phyloP scores from a whole-genome alignment of 2,888 invertebrate genomes.

The Folsomia manolachei region DNA sequence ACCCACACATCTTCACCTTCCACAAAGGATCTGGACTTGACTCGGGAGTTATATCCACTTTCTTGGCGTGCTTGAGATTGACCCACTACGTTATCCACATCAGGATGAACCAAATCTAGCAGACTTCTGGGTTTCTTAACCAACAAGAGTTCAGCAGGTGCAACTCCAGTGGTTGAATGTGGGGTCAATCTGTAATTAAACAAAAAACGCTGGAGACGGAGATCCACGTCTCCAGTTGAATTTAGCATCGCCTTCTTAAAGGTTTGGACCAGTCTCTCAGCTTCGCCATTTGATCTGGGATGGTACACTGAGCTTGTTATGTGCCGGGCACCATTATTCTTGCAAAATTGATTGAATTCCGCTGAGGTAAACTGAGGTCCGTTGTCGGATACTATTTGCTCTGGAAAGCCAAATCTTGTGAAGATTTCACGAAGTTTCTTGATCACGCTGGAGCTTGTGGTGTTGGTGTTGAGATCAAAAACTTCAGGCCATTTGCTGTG shows the following conservation, averaged over 20 bases:
- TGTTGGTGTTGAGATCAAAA: constrained; percentile 12
- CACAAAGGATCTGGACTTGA: not conserved
- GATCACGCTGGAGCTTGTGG: constrained; percentile 21
- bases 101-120: constrained; percentile 16
- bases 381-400: constrained; percentile 29
- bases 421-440: constrained; percentile 11
- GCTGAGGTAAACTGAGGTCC: constrained; percentile 25
- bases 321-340: constrained; percentile 20
- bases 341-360: constrained; percentile 26
- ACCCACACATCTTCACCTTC: constrained; percentile 13
- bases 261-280: constrained; percentile 29
- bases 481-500: constrained; percentile 37
- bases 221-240: not conserved
- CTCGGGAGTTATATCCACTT: not conserved
- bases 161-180: constrained; percentile 16
- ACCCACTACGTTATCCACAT: not conserved
- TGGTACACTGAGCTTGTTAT: constrained; percentile 22
- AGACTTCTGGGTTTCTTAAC: not conserved
- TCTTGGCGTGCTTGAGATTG: not conserved
- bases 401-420: constrained; percentile 26
- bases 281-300: constrained; percentile 29
- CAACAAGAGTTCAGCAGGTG: constrained; percentile 18
- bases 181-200: constrained; percentile 6
- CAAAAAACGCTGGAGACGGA: constrained; percentile 12
- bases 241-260: constrained; percentile 23